These are phyloP conservation scores for Lamellibrachia satsuma DNA, from an alignment of 2,888 invertebrate species.

Conservation along the genomic window DNA sequence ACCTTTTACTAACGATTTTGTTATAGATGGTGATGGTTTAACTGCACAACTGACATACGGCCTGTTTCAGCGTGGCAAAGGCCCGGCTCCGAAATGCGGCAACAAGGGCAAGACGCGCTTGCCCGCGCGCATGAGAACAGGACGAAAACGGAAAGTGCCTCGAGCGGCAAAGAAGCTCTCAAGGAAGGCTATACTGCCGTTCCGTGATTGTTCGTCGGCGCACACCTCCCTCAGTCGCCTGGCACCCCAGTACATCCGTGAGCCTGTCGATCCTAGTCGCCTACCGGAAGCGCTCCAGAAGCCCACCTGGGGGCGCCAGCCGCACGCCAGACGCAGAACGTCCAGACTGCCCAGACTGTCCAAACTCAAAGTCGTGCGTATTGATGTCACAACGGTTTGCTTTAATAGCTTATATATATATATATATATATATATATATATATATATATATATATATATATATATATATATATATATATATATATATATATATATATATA, in stretches of 20 bases:
- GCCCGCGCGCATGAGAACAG: not conserved
- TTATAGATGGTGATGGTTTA: no score
- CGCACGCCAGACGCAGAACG: not conserved
- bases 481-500: no score
- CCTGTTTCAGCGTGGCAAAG: constrained; percentile 3
- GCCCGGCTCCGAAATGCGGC: not conserved
- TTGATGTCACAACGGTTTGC: not conserved
- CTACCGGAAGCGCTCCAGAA: not conserved
- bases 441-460: no score
- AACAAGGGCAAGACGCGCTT: not conserved
- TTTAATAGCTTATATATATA: not conserved
- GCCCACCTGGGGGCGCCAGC: not conserved
- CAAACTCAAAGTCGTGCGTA: not conserved
- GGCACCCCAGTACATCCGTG: not conserved
- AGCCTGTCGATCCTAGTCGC: not conserved
- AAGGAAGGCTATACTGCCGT: not conserved
- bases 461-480: no score
- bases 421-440: no score
- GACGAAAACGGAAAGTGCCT: not conserved
- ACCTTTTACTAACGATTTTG: no score
- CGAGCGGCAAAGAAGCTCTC: not conserved
- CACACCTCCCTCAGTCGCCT: not conserved
- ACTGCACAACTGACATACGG: not conserved
- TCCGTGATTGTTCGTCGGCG: not conserved
- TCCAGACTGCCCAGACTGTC: not conserved